Percentiles rank a stretch among this genome's conserved stretches.
Evolutionary conservation across 2,113 vertebrate species (phyloP).

Genomic region (Empidonax alnorum): DNA sequence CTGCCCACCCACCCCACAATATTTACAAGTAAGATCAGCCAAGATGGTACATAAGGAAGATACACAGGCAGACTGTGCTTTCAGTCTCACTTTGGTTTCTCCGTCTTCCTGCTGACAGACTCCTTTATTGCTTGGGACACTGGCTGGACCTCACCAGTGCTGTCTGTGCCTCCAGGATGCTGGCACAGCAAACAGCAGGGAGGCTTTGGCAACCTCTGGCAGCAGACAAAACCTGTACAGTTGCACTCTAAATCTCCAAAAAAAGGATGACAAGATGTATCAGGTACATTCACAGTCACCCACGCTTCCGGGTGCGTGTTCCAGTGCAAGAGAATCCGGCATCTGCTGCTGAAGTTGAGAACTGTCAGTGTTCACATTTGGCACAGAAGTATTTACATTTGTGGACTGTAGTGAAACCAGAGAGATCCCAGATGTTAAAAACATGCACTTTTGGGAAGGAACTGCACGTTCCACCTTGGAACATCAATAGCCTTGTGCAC

Average conservation of each 20-base stretch:
- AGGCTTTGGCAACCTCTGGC: background rate
- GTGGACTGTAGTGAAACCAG: slow-evolving; percentile 12
- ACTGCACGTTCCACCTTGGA: background rate
- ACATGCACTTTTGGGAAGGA: background rate
- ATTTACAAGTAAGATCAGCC: slow-evolving; percentile 65
- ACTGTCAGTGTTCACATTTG: slow-evolving; percentile 28
- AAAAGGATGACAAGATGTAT: background rate
- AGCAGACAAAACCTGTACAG: background rate
- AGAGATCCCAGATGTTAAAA: slow-evolving; percentile 30
- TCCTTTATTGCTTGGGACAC: slow-evolving; percentile 57
- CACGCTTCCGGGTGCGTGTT: background rate
- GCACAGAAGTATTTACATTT: slow-evolving; percentile 44
- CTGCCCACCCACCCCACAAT: slow-evolving; percentile 27
- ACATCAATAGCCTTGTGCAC: slow-evolving; percentile 4
- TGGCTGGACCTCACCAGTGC: background rate
- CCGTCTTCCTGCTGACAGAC: slow-evolving; percentile 21
- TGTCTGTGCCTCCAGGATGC: background rate
- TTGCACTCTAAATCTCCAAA: background rate
- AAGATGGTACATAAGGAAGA: slow-evolving; percentile 42
- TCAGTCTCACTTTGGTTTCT: slow-evolving; percentile 30
- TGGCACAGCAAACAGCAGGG: slow-evolving; percentile 4
- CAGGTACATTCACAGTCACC: background rate
- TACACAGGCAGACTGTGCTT: slow-evolving; percentile 33
- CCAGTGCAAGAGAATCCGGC: slow-evolving; percentile 6
- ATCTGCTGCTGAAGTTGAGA: background rate